phyloP scores from a whole-genome alignment of 2,888 invertebrate genomes.

The Psococerastis gibbosa region DNA sequence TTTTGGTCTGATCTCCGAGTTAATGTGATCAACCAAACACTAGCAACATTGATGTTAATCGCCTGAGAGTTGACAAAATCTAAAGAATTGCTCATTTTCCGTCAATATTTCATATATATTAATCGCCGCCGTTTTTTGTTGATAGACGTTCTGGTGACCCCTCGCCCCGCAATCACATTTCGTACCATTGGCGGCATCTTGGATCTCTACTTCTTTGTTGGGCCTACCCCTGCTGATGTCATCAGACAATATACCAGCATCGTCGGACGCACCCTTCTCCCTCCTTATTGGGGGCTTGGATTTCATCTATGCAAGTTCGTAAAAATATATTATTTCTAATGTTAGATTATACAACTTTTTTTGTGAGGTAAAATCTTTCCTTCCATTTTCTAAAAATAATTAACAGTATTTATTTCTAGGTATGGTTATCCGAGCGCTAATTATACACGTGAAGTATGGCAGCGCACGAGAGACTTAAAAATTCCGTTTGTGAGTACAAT shows the following conservation, averaged over 20 bases:
- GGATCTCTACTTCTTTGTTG: constrained; percentile 58
- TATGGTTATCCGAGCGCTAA: constrained; percentile 43
- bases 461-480: constrained; percentile 44
- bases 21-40: too few relatives aligned
- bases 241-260: constrained; percentile 45
- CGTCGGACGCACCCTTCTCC: constrained; percentile 59
- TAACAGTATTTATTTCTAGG: not conserved
- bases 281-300: constrained; percentile 76
- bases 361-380: too few relatives aligned
- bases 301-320: constrained; percentile 75
- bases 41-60: too few relatives aligned
- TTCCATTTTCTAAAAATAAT: too few relatives aligned
- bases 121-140: too few relatives aligned
- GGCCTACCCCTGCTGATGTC: constrained; percentile 51
- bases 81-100: too few relatives aligned
- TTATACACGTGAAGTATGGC: constrained; percentile 41
- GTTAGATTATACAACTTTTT: too few relatives aligned
- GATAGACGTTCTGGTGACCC: constrained; percentile 59
- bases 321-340: too few relatives aligned
- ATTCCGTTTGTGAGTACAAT: constrained; percentile 49
- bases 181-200: constrained; percentile 65
- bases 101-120: too few relatives aligned
- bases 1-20: too few relatives aligned
- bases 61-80: too few relatives aligned
- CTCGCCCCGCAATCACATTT: constrained; percentile 63